Percentiles rank a stretch among this genome's conserved stretches.
These are phyloP conservation scores for Episyrphus balteatus DNA, from an alignment of 1,140 invertebrate genomes.

Conservation along the genomic window DNA sequence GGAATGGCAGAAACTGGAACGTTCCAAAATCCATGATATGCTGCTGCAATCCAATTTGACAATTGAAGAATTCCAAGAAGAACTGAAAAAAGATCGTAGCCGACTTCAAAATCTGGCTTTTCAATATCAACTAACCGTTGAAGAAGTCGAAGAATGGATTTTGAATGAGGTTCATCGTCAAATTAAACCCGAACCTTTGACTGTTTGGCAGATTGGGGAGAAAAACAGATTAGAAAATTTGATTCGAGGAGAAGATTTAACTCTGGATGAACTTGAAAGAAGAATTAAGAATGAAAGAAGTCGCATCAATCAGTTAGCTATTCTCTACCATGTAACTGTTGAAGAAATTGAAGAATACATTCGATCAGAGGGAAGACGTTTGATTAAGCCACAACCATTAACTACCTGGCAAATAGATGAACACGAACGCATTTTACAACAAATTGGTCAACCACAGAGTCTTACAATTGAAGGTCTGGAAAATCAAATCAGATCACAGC, in stretches of 20 bases:
- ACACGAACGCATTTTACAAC: background rate
- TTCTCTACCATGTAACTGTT: conserved; percentile 31
- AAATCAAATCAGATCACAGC: conserved; percentile 9
- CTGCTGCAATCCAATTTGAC: conserved; percentile 22
- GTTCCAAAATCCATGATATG: conserved; percentile 22
- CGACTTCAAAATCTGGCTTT: conserved; percentile 20
- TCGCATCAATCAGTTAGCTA: conserved; percentile 33
- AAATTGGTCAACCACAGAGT: conserved; percentile 23
- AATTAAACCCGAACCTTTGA: conserved; percentile 30
- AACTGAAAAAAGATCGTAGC: conserved; percentile 23
- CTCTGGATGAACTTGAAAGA: conserved; percentile 21
- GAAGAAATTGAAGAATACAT: conserved; percentile 34
- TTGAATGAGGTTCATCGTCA: conserved; percentile 20
- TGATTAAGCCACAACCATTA: conserved; percentile 22
- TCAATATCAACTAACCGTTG: conserved; percentile 31
- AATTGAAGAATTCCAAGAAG: conserved; percentile 24
- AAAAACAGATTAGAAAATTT: conserved; percentile 25
- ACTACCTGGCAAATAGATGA: conserved; percentile 10
- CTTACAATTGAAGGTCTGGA: conserved; percentile 28
- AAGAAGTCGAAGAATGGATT: conserved; percentile 28
- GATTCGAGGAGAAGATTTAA: conserved; percentile 25
- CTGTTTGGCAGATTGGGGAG: conserved; percentile 28
- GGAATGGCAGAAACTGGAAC: conserved; percentile 25
- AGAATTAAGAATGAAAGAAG: conserved; percentile 27
- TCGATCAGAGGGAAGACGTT: conserved; percentile 23